phyloP scores from a whole-genome alignment of 1,140 invertebrate species.

The Cheumatopsyche charites region DNA sequence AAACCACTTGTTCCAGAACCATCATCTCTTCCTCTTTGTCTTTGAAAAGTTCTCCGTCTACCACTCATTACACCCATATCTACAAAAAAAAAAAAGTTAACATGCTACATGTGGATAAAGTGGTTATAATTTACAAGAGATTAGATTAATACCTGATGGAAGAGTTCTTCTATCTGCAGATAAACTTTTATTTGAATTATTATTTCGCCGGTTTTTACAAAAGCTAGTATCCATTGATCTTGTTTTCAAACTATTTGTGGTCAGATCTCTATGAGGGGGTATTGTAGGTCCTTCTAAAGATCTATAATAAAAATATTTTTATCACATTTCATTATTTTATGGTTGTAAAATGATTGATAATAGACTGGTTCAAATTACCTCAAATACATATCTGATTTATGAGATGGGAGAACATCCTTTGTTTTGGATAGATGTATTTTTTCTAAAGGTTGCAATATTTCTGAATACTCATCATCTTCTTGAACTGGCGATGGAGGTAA shows the following conservation, averaged over 20 bases:
- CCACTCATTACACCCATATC: constrained; percentile 59
- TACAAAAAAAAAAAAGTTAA: no score
- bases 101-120: neutral
- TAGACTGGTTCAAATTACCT: constrained; percentile 48
- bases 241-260: constrained; percentile 75
- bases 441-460: constrained; percentile 65
- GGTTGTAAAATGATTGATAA: constrained; percentile 2
- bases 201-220: constrained; percentile 67
- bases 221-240: constrained; percentile 80
- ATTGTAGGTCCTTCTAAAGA: constrained; percentile 68
- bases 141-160: constrained; percentile 63
- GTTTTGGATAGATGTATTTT: constrained; percentile 54
- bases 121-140: neutral
- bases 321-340: no score
- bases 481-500: constrained; percentile 78
- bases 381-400: constrained; percentile 51
- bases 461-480: constrained; percentile 74
- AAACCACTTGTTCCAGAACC: constrained; percentile 63
- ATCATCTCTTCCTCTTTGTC: constrained; percentile 55
- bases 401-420: constrained; percentile 63
- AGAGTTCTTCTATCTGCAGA: constrained; percentile 73
- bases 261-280: constrained; percentile 72
- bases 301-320: constrained; percentile 50
- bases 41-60: constrained; percentile 60
- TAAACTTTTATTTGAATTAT: constrained; percentile 59